phyloP scores from a whole-genome alignment of 2,888 invertebrate species.

The Pseudanteris insignis region DNA sequence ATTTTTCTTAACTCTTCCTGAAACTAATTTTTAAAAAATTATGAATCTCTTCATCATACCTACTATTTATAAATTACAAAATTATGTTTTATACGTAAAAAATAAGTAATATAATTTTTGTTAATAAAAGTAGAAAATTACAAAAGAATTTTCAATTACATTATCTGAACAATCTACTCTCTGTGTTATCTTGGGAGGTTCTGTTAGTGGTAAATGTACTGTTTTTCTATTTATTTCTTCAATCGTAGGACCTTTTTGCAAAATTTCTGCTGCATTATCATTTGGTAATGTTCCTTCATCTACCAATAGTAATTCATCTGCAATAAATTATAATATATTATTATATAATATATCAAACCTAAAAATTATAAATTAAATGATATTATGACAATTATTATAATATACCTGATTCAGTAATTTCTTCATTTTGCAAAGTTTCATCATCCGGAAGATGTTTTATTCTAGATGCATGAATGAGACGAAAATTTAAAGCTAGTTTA shows the following conservation, averaged over 20 bases:
- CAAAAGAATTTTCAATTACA: background rate
- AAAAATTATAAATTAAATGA: background rate
- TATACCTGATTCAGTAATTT: conserved; percentile 52
- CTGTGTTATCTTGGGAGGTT: conserved; percentile 66
- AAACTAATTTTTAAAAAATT: conserved; percentile 66
- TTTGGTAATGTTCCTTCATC: conserved; percentile 49
- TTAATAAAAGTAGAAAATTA: too few relatives aligned
- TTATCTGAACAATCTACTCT: too few relatives aligned
- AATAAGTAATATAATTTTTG: background rate
- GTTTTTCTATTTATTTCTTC: conserved; percentile 68
- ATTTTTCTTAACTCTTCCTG: conserved; percentile 76
- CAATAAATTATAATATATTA: conserved; percentile 10
- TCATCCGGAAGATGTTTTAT: conserved; percentile 55
- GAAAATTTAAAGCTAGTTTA: conserved; percentile 51
- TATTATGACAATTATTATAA: background rate
- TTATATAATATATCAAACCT: background rate
- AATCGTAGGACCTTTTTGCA: conserved; percentile 67
- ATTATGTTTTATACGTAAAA: too few relatives aligned
- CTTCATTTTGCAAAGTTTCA: conserved; percentile 52
- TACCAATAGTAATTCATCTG: conserved; percentile 60
- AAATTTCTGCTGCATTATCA: conserved; percentile 57
- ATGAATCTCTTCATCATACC: too few relatives aligned
- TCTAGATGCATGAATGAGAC: conserved; percentile 54
- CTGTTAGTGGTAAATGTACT: conserved; percentile 60
- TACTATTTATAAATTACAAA: too few relatives aligned